phyloP scores from a whole-genome alignment of 1,140 invertebrate species.

The Teleopsis dalmanni region DNA sequence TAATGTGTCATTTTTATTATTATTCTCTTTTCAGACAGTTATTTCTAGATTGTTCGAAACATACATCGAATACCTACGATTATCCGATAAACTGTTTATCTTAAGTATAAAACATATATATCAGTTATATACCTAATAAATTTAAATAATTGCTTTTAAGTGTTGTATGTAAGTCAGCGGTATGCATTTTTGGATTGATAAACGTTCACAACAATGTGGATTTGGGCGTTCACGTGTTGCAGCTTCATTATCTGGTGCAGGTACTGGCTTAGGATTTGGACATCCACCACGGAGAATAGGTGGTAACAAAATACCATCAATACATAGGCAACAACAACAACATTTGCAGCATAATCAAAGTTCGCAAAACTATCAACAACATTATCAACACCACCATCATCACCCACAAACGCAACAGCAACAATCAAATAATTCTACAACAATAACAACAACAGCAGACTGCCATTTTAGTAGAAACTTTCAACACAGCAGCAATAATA shows the following conservation, averaged over 20 bases:
- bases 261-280: constrained; percentile 33
- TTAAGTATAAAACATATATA: too few relatives aligned
- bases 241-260: constrained; percentile 38
- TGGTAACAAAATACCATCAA: constrained; percentile 47
- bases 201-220: constrained; percentile 57
- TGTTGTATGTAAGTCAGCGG: too few relatives aligned
- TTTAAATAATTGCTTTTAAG: too few relatives aligned
- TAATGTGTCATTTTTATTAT: too few relatives aligned
- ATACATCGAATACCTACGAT: too few relatives aligned
- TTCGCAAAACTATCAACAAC: not conserved
- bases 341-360: constrained; percentile 7
- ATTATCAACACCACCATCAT: not conserved
- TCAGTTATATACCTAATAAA: too few relatives aligned
- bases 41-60: too few relatives aligned
- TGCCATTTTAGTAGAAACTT: constrained; percentile 4
- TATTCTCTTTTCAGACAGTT: too few relatives aligned
- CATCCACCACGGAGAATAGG: constrained; percentile 34
- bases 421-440: too few relatives aligned
- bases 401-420: not conserved
- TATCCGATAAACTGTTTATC: too few relatives aligned
- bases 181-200: constrained; percentile 69
- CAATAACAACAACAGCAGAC: not conserved
- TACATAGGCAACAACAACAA: constrained; percentile 5
- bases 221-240: constrained; percentile 50
- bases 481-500: constrained; percentile 14